Conservation (phyloP, 2,888 invertebrate species). For the Nematopogon swammerdamellus region DNA sequence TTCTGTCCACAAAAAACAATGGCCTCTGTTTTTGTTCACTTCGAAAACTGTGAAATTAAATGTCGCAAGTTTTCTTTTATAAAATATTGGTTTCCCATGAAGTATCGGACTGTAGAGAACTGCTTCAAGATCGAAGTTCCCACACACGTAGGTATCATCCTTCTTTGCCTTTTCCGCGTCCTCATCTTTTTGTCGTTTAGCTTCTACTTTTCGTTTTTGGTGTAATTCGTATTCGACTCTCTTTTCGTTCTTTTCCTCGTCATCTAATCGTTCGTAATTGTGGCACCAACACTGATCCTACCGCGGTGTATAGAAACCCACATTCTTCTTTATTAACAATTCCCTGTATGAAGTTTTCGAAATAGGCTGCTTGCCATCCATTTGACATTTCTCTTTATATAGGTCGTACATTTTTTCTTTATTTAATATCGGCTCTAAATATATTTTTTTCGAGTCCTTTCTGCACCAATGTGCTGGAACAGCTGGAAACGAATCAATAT, state of each 20-base stretch:
- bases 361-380: background rate
- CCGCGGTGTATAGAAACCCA: background rate
- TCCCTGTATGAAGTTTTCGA: background rate
- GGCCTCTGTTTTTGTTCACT: slow-evolving; percentile 8
- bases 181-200: background rate
- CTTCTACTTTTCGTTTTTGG: background rate
- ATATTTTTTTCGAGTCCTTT: background rate
- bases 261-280: background rate
- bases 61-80: slow-evolving; percentile 11
- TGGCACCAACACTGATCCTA: background rate
- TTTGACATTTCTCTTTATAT: background rate
- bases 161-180: background rate
- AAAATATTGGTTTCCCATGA: slow-evolving; percentile 9
- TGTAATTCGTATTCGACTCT: background rate
- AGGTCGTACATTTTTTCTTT: background rate
- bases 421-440: background rate
- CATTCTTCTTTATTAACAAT: background rate
- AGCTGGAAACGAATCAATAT: background rate
- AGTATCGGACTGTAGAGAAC: slow-evolving; percentile 10
- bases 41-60: slow-evolving; percentile 14
- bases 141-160: background rate
- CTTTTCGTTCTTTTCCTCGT: background rate
- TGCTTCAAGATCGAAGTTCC: slow-evolving; percentile 12
- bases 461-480: background rate
- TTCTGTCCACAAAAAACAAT: slow-evolving; percentile 16